Percentiles rank a stretch among this genome's conserved stretches.
Evolutionary conservation across 2,797 vertebrate species (phyloP).

Genomic region (Sus cebifrons): DNA sequence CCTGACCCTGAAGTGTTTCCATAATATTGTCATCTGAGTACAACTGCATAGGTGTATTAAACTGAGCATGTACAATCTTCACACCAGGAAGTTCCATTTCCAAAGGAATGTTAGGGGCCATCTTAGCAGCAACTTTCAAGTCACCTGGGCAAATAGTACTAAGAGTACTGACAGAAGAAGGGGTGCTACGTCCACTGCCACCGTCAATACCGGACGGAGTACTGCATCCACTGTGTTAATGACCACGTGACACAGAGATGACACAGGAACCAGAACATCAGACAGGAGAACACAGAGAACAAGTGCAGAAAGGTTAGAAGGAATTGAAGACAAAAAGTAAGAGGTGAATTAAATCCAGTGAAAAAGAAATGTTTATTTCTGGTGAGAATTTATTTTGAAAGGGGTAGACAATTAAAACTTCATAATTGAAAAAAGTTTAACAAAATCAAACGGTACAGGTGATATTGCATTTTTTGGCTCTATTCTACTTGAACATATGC

Average conservation of each 20-base stretch:
- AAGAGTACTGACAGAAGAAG: constrained; percentile 90
- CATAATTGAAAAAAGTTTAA: constrained; percentile 27
- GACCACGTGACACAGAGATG: constrained; percentile 74
- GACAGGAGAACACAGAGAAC: constrained; percentile 83
- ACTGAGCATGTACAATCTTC: constrained; percentile 93
- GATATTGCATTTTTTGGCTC: constrained; percentile 70
- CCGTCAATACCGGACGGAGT: constrained; percentile 91
- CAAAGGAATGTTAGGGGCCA: constrained; percentile 92
- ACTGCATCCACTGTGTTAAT: constrained; percentile 90
- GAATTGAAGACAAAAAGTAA: constrained; percentile 72
- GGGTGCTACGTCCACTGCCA: constrained; percentile 91
- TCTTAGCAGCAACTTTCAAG: constrained; percentile 90
- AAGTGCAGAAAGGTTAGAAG: constrained; percentile 84
- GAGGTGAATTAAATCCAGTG: constrained; percentile 67
- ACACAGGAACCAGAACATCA: neutral
- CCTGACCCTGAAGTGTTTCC: constrained; percentile 93
- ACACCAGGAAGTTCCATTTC: constrained; percentile 92
- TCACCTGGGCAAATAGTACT: constrained; percentile 91
- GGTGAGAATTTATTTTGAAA: constrained; percentile 7
- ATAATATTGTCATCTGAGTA: constrained; percentile 94
- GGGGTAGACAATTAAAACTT: neutral
- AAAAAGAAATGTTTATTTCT: constrained; percentile 68
- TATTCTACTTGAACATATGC: neutral
- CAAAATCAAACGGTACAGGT: constrained; percentile 26
- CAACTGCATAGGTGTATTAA: constrained; percentile 93